Evolutionary conservation across 2,888 invertebrate genomes (phyloP).

Genomic region (Acrobasis consociella): DNA sequence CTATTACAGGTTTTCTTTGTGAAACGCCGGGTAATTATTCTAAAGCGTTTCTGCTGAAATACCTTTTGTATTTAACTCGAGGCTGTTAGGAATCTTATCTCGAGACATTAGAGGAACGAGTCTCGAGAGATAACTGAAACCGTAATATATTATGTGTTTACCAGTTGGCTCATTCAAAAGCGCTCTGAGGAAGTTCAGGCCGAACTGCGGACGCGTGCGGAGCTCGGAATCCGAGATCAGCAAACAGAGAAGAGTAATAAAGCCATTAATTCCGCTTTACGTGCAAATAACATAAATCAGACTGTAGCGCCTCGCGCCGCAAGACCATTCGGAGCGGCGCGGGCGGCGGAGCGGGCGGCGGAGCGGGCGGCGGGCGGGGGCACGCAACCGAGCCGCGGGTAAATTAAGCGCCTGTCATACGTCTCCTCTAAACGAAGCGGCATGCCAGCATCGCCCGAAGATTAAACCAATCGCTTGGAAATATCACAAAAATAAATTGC

Average conservation of each 20-base stretch:
- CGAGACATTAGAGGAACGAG: conserved; percentile 37
- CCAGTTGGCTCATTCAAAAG: conserved; percentile 58
- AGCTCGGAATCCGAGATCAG: conserved; percentile 65
- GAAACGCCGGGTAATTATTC: conserved; percentile 27
- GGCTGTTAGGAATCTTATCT: conserved; percentile 38
- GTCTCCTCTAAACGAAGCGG: conserved; percentile 53
- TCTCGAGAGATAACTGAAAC: conserved; percentile 41
- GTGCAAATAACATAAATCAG: conserved; percentile 82
- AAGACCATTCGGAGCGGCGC: conserved; percentile 60
- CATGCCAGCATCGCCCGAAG: conserved; percentile 48
- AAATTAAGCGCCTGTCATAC: conserved; percentile 73
- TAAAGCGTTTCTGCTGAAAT: conserved; percentile 22
- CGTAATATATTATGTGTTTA: conserved; percentile 54
- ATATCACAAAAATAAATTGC: conserved; percentile 29
- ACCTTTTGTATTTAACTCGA: conserved; percentile 31
- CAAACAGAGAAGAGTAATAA: conserved; percentile 79
- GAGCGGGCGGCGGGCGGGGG: conserved; percentile 24
- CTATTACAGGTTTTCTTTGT: conserved; percentile 38
- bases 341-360: conserved; percentile 16
- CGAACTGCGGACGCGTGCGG: conserved; percentile 55
- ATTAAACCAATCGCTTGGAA: conserved; percentile 53
- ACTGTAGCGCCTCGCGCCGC: conserved; percentile 71
- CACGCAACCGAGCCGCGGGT: conserved; percentile 59
- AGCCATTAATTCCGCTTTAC: conserved; percentile 81
- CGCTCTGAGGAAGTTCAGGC: conserved; percentile 58